Base-by-base conservation (phyloP, 2,888 invertebrate species). In the Chymomyza caudatula region DNA sequence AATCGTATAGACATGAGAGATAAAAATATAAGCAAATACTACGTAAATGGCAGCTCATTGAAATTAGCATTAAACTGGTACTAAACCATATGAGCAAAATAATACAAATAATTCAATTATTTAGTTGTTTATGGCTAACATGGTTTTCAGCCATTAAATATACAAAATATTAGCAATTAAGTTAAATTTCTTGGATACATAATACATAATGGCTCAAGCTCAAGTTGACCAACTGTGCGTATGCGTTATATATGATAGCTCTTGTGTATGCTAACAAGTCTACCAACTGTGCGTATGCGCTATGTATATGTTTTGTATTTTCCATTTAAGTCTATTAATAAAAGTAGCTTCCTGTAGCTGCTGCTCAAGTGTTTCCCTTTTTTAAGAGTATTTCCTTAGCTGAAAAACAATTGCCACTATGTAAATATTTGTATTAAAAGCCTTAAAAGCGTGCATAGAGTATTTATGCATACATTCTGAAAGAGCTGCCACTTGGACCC, bases 21-120 rank as follows among this genome's bases (percentile, higher is more conserved):
- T 4, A 15, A 59, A 44, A 6, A 61, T 51, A 13, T 20, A 1
- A 20, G 1, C 11, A 37, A 2, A 44, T 44, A 42, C 60, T 74
- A 73, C 71, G 73, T 61, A 77, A 77, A 73, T 73, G 23, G 67
- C 66, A 65, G 70, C 64, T 58, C 69, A 74, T 69, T 71, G 63
- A 67, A 44, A 66, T 55, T 66, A 52, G 47, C 62, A 60, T 62
- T 63, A 63, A 56, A 69, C 66, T 57, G 56, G 44, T 44, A 60
- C 71, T 76, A 43, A 66, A 67, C 25, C 25, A 25, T 6, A 25
- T 25, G 5, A 29, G 29, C 29, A 29, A 8, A 6, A 23, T 29
- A 29, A 29, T 29, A 37, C 8, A 29, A 37, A 37, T 37, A 37
- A 37, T 37, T 11, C 3, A 37, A 37, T 37, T 37, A 37, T 37